Conservation (phyloP, 2,113 vertebrate species). For the Hystrix cristata region DNA sequence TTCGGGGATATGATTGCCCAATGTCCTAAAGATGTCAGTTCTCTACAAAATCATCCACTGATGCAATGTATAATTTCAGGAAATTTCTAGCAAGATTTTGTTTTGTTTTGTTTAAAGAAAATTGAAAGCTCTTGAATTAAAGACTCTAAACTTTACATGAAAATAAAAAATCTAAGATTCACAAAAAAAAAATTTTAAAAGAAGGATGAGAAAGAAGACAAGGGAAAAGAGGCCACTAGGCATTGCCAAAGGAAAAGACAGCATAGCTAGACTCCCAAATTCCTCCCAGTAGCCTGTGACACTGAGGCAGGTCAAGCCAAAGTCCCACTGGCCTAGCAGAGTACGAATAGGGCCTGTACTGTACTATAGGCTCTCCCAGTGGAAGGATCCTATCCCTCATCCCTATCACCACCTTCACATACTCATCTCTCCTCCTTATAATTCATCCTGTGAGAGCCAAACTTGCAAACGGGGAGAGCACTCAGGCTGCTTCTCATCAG, state of each 20-base stretch:
- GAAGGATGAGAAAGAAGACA: neutral
- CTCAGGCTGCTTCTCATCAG: neutral
- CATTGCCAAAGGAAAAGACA: neutral
- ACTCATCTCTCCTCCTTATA: neutral
- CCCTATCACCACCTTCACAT: too few relatives aligned
- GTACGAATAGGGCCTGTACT: neutral
- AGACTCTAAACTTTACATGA: neutral
- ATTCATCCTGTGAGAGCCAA: neutral
- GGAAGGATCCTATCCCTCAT: neutral
- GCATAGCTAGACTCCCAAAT: neutral
- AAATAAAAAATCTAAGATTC: neutral
- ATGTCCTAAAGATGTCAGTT: neutral
- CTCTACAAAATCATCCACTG: neutral
- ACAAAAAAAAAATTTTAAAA: neutral
- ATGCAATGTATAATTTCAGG: neutral
- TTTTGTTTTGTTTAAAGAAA: neutral
- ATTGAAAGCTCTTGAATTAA: neutral
- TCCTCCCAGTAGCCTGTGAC: neutral
- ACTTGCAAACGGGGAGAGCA: neutral
- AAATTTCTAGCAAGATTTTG: neutral
- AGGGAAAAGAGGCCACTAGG: neutral
- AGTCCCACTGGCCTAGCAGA: neutral
- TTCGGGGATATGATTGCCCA: neutral
- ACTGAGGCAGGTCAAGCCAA: neutral
- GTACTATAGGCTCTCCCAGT: neutral